Conservation (phyloP, 2,113 vertebrate species). For the Glareola pratincola region DNA sequence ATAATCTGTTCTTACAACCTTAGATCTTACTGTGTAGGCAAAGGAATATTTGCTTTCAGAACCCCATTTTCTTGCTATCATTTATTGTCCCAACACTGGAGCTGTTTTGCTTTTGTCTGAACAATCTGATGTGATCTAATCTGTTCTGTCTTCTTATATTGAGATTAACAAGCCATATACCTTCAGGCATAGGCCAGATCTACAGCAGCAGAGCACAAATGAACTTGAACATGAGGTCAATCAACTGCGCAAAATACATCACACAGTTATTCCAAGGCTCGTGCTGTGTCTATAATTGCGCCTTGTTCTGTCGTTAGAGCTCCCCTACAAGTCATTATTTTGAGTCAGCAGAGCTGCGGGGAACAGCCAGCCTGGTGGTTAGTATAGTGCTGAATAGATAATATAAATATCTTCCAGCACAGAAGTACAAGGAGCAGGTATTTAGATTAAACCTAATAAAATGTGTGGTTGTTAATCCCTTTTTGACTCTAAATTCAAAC, state of each 20-base stretch:
- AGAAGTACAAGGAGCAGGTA: conserved; percentile 55
- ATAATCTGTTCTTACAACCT: not conserved
- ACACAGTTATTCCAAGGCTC: conserved; percentile 67
- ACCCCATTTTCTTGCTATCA: not conserved
- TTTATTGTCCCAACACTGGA: not conserved
- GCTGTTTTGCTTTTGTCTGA: conserved; percentile 44
- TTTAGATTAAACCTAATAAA: conserved; percentile 63
- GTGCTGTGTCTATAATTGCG: conserved; percentile 77
- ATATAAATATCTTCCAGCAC: conserved; percentile 59
- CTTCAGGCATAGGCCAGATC: conserved; percentile 65
- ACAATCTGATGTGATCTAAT: conserved; percentile 58
- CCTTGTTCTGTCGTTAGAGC: conserved; percentile 78
- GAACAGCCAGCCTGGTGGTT: conserved; percentile 69
- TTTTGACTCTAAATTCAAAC: conserved; percentile 45
- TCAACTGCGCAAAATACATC: conserved; percentile 74
- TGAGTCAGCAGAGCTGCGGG: conserved; percentile 74
- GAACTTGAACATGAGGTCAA: conserved; percentile 75
- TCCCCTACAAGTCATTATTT: conserved; percentile 78
- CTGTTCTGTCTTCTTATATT: conserved; percentile 67
- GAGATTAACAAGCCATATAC: conserved; percentile 75
- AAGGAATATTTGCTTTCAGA: conserved; percentile 35
- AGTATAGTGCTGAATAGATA: conserved; percentile 63
- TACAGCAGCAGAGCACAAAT: conserved; percentile 64
- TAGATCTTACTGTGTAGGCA: not conserved
- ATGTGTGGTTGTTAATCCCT: conserved; percentile 20